Conservation (phyloP, 2,888 invertebrate species). For the Lochmaea crataegi region DNA sequence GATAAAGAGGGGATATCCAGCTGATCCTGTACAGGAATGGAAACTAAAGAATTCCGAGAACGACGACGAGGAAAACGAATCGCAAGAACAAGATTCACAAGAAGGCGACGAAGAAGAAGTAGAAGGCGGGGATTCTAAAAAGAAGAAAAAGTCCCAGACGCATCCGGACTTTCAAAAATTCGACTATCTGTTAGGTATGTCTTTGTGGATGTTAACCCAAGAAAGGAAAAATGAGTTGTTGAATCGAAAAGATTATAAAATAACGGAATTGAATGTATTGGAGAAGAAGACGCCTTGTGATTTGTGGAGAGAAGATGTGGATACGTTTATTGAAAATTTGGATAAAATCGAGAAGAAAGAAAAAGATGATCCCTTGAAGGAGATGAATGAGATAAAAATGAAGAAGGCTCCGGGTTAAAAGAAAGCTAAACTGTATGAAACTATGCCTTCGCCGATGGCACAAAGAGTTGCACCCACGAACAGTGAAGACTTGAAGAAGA, state of each 20-base stretch:
- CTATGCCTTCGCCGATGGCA: slow-evolving; percentile 74
- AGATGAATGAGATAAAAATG: slow-evolving; percentile 31
- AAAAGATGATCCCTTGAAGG: slow-evolving; percentile 71
- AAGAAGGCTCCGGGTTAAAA: slow-evolving; percentile 56
- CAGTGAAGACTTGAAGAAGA: slow-evolving; percentile 80
- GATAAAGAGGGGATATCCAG: slow-evolving; percentile 67
- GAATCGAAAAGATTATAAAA: slow-evolving; percentile 85
- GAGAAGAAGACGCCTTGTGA: slow-evolving; percentile 79
- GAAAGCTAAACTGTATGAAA: slow-evolving; percentile 70
- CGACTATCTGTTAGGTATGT: slow-evolving; percentile 87
- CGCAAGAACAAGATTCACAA: slow-evolving; percentile 42
- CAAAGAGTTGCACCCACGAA: slow-evolving; percentile 75
- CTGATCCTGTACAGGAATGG: slow-evolving; percentile 78
- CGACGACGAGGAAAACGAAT: slow-evolving; percentile 61
- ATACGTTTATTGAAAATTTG: slow-evolving; percentile 75
- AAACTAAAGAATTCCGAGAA: slow-evolving; percentile 72
- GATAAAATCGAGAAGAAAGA: slow-evolving; percentile 83
- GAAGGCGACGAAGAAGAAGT: slow-evolving; percentile 31
- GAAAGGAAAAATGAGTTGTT: slow-evolving; percentile 93
- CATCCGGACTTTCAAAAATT: slow-evolving; percentile 58
- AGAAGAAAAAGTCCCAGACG: slow-evolving; percentile 68
- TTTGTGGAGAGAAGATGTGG: slow-evolving; percentile 92
- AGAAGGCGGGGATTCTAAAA: slow-evolving; percentile 59
- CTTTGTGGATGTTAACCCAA: slow-evolving; percentile 94
- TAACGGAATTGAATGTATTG: slow-evolving; percentile 71